These are phyloP conservation scores for Eublepharis macularius DNA, from an alignment of 2,113 vertebrate genomes.

Conservation along the genomic window DNA sequence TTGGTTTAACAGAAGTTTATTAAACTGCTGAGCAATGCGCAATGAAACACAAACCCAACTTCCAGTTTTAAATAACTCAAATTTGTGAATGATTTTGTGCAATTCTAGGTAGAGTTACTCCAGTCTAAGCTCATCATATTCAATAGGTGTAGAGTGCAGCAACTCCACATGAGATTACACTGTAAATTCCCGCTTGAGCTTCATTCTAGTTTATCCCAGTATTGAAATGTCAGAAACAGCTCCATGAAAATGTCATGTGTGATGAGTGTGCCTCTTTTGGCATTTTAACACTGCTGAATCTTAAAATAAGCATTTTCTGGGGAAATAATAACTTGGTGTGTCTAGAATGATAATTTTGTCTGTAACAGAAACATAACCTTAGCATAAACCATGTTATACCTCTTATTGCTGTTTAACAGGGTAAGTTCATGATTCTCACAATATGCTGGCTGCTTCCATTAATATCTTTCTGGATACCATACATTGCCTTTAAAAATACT, in stretches of 20 bases:
- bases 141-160: no score
- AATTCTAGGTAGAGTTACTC: no score
- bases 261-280: neutral
- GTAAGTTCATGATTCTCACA: neutral
- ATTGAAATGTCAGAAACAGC: neutral
- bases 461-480: neutral
- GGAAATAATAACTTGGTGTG: slow-evolving; percentile 20
- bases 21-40: neutral
- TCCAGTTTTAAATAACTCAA: accelerated
- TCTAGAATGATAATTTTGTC: neutral
- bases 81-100: neutral
- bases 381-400: neutral
- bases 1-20: neutral
- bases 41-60: neutral
- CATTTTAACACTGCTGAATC: neutral
- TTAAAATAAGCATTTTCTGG: slow-evolving; percentile 19
- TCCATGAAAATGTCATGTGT: neutral
- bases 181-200: neutral
- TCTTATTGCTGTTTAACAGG: neutral
- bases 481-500: neutral
- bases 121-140: no score
- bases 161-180: no score
- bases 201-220: neutral
- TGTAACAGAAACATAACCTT: neutral
- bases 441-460: neutral